A percentile compares a stretch with the other conserved stretches of the same genome.
phyloP scores from a whole-genome alignment of 2,113 vertebrate genomes.

The Colinus virginianus region DNA sequence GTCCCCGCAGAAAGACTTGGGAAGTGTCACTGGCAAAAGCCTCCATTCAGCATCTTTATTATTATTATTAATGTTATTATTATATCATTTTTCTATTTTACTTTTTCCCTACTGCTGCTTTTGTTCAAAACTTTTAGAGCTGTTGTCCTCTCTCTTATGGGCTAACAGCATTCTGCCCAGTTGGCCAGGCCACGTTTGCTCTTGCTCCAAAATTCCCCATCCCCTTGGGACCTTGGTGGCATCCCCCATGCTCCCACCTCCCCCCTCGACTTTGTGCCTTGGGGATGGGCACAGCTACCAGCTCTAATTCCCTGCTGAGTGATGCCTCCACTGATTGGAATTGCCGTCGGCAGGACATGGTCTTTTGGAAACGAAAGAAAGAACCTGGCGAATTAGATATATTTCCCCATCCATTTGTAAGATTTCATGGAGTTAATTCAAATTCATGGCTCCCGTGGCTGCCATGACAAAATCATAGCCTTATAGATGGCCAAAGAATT shows the following conservation, averaged over 20 bases:
- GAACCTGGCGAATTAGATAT: neutral
- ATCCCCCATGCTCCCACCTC: neutral
- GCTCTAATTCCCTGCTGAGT: constrained; percentile 32
- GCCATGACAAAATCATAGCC: constrained; percentile 34
- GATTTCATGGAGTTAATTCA: constrained; percentile 47
- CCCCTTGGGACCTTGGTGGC: neutral
- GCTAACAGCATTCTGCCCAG: neutral
- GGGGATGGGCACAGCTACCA: neutral
- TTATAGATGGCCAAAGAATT: constrained; percentile 34
- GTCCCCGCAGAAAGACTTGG: neutral
- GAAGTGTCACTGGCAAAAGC: neutral
- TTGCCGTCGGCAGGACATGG: neutral
- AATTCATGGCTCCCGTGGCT: constrained; percentile 19
- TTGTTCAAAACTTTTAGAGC: neutral
- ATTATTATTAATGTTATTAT: neutral
- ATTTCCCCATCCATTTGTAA: constrained; percentile 54
- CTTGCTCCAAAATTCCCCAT: neutral
- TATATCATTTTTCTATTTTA: neutral
- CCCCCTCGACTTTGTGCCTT: neutral
- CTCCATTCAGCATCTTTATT: neutral
- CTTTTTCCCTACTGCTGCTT: neutral
- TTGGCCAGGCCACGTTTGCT: neutral
- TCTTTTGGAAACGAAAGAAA: neutral
- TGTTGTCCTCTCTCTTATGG: neutral
- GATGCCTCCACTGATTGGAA: constrained; percentile 24